Base-by-base conservation (phyloP, 2,888 invertebrate species). In the Dendrolimus pini region DNA sequence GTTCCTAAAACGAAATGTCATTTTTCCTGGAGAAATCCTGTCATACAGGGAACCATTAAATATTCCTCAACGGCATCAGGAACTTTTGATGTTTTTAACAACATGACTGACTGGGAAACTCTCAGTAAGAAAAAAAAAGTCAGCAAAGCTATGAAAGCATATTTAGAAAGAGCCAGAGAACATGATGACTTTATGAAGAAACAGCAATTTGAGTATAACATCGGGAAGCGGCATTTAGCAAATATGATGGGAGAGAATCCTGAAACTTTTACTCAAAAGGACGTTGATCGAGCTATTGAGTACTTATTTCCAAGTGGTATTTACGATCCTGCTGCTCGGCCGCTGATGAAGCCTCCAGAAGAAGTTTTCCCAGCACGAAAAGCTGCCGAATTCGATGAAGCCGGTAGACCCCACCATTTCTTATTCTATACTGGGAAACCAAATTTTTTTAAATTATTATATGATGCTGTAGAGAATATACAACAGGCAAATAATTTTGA, bases 221-320 rank as follows among this genome's bases (percentile, higher is more conserved):
- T 98, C 72, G 99, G 99, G 13, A 97, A 96, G 80, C 92, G 98
- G 47, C 98, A 99, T 90, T 92, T 99, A 63, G 99, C 99, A 0
- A 99, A 98, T 81, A 99, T 99, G 94, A 99, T 99, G 99, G 99
- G 99, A 0, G 94, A 95, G 82, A 96, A 99, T 90, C 95, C 96
- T 0, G 96, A 97, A 72, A 94, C 93, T 0, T 97, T 99, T 77
- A 95, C 96, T 0, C 96, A 98, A 77, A 92, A 94, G 58, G 96
- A 98, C 78, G 93, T 99, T 42, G 94, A 98, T 86, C 93, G 93
- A 77, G 96, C 98, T 2, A 97, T 99, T 69, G 93, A 93, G 64
- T 99, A 99, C 86, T 88, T 99, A n/a, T 96, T 99, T 72, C 99
- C 99, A 7, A 98, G 98, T 60, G 98, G 98, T 7, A 88, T 99